phyloP scores from a whole-genome alignment of 2,888 invertebrate species.

The Crossocerus cetratus region DNA sequence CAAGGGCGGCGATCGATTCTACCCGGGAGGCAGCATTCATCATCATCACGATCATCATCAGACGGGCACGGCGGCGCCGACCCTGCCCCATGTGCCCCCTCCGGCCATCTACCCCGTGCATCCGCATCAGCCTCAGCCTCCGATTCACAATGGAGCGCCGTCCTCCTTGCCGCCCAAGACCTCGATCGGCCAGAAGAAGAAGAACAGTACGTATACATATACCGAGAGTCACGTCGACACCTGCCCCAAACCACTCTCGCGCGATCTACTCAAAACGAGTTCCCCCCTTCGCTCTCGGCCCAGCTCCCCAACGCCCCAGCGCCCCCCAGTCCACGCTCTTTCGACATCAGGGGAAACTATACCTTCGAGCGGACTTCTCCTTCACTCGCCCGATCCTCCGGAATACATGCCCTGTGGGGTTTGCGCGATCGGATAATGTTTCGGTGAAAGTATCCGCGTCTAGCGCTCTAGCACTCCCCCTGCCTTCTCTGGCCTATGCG shows the following conservation, averaged over 20 bases:
- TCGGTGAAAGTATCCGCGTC: no score
- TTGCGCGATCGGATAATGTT: background rate
- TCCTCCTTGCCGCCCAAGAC: conserved; percentile 79
- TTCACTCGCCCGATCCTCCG: background rate
- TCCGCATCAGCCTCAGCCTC: conserved; percentile 74
- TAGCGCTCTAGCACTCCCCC: no score
- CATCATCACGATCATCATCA: conserved; percentile 73
- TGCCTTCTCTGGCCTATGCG: no score
- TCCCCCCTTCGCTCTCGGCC: conserved; percentile 13
- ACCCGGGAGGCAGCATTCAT: conserved; percentile 74
- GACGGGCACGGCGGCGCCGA: conserved; percentile 78
- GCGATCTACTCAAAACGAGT: conserved; percentile 37
- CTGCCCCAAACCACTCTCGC: conserved; percentile 38
- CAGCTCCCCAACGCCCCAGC: background rate
- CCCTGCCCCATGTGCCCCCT: conserved; percentile 78
- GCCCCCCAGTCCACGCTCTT: background rate
- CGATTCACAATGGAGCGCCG: conserved; percentile 73
- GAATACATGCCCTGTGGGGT: background rate
- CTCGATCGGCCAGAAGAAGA: conserved; percentile 84
- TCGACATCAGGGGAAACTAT: background rate
- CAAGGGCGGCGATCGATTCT: conserved; percentile 75
- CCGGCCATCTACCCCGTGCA: conserved; percentile 79
- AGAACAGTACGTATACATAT: conserved; percentile 75
- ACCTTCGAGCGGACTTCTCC: background rate
- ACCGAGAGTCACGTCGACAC: conserved; percentile 36